Base-by-base conservation (phyloP, 2,888 invertebrate species). In the Tillus elongatus region DNA sequence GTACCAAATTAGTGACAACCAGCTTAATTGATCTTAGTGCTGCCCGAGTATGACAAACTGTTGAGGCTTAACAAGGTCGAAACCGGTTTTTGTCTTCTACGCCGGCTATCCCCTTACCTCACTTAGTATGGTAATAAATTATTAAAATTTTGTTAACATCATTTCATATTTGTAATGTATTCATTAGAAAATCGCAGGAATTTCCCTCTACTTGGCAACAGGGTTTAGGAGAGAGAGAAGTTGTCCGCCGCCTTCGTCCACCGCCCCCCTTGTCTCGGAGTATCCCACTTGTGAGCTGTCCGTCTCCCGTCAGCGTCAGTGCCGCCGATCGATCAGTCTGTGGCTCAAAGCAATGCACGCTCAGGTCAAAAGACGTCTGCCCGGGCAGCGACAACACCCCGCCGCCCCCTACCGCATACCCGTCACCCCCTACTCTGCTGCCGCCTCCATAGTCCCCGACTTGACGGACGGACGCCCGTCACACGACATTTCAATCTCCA, bases 291-390 rank as follows among this genome's bases (percentile, higher is more conserved):
- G 48, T 52, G 60, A 63, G 61, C 66, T 64, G 66, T 64, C 66
- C 64, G 66, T 64, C 64, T 64, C 63, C 57, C 64, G 64, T 64
- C 64, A 63, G 60, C 53, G 55, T 56, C 56, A 56, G 55, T 55
- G 60, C 60, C 60, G 57, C 58, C 62, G 64, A 64, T 62, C 61
- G 61, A 62, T 62, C 59, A 59, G 58, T 61, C 63, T 62, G 64
- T 63, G 63, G 63, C 64, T 64, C 64, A 63, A 64, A 64, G 64
- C 64, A 64, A 66, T 64, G 63, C 64, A 64, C 59, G 61, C 61
- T 55, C 61, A 61, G 62, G 63, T 63, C 63, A 63, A 63, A 63
- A 63, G 64, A 64, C 64, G 64, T 64, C 63, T 64, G 64, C 64
- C 64, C 64, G 63, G 64, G 65, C 63, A 51, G 51, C 63, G 59